Conservation (phyloP, 2,113 vertebrate species). For the Rhadina sibilatrix region DNA sequence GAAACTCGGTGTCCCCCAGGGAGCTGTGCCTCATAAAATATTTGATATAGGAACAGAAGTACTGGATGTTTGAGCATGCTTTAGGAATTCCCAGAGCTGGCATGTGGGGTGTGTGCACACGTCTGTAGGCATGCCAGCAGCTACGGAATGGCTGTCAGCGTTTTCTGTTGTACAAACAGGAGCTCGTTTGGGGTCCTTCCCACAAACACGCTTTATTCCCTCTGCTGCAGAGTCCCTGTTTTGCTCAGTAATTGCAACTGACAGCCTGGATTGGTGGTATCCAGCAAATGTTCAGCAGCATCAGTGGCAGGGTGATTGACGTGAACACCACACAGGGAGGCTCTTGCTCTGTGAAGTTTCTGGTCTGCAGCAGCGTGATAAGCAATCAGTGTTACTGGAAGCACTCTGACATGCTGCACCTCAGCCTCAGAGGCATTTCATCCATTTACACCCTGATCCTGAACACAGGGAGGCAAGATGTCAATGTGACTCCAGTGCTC, state of each 20-base stretch:
- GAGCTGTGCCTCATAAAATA: not conserved
- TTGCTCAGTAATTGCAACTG: not conserved
- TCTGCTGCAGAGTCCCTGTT: not conserved
- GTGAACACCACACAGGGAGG: not conserved
- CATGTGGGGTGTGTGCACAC: rapidly evolving
- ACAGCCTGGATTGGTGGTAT: not conserved
- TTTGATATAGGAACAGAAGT: not conserved
- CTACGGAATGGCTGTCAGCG: not conserved
- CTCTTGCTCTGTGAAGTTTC: not conserved
- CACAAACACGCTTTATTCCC: not conserved
- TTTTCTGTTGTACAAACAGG: not conserved
- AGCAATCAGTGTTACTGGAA: not conserved
- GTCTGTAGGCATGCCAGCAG: not conserved
- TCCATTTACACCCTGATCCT: not conserved
- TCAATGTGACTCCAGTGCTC: not conserved
- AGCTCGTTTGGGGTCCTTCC: not conserved
- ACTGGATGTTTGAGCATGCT: not conserved
- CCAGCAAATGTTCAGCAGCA: not conserved
- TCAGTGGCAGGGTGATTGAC: not conserved
- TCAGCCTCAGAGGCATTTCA: not conserved
- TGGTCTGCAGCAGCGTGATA: not conserved
- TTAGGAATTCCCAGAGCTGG: not conserved
- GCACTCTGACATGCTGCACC: not conserved
- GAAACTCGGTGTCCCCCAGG: rapidly evolving
- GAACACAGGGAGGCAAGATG: not conserved